Evolutionary conservation across 1,140 invertebrate genomes (phyloP).

Genomic region (Belonocnema kinseyi): DNA sequence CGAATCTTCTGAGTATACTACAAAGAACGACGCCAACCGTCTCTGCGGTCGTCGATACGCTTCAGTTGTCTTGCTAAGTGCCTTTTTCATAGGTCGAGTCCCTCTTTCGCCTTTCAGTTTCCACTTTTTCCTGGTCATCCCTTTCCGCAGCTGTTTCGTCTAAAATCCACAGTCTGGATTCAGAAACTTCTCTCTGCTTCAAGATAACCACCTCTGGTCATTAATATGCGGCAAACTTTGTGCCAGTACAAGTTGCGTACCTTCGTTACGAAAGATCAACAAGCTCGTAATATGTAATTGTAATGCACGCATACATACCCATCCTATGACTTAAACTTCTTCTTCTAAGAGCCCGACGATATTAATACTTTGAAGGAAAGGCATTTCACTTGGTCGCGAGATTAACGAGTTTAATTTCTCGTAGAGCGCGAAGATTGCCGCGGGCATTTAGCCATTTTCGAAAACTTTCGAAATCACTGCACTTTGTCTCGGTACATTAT

Average conservation of each 20-base stretch:
- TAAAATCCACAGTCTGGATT: not conserved
- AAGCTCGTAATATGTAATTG: no score
- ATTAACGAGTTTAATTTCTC: not conserved
- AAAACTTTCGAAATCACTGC: not conserved
- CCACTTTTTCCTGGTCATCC: slow-evolving; percentile 3
- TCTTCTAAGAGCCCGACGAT: no score
- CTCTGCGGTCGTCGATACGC: slow-evolving; percentile 6
- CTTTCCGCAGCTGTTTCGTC: slow-evolving; percentile 2
- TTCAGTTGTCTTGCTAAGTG: slow-evolving; percentile 7
- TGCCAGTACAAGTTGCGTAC: no score
- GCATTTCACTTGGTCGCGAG: no score
- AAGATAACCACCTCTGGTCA: not conserved
- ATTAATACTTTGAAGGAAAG: no score
- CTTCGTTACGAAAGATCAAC: no score
- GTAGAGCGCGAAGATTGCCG: not conserved
- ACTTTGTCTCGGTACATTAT: no score
- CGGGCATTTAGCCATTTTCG: not conserved
- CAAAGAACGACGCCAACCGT: not conserved
- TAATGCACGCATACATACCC: no score
- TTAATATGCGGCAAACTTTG: not conserved
- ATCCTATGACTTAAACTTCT: no score
- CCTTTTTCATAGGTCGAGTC: slow-evolving; percentile 9
- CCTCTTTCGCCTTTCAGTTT: not conserved
- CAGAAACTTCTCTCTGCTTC: not conserved
- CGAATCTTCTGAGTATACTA: not conserved